Conservation (phyloP, 2,888 invertebrate genomes). For the Dicycla oo region DNA sequence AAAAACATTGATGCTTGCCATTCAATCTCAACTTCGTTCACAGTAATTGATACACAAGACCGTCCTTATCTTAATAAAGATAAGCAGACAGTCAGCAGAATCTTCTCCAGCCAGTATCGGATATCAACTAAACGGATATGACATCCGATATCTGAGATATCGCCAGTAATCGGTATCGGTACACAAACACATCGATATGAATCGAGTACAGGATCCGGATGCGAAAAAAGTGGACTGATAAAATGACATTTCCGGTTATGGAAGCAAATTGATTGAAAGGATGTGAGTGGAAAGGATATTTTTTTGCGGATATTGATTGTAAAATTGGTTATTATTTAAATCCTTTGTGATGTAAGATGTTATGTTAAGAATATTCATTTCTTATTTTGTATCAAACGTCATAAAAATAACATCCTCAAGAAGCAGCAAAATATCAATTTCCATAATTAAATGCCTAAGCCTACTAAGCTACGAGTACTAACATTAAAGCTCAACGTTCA, state of each 20-base stretch:
- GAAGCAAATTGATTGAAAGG: constrained; percentile 52
- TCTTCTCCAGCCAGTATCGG: constrained; percentile 60
- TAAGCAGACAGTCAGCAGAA: constrained; percentile 46
- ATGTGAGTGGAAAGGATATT: constrained; percentile 38
- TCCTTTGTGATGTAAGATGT: neutral
- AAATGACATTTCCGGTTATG: constrained; percentile 72
- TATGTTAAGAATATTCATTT: constrained; percentile 4
- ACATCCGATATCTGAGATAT: constrained; percentile 71
- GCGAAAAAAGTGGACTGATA: constrained; percentile 73
- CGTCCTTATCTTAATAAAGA: constrained; percentile 22
- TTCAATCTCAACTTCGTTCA: constrained; percentile 46
- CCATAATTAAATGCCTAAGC: constrained; percentile 19
- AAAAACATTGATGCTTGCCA: neutral
- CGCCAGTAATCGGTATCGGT: constrained; percentile 45
- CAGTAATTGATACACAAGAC: constrained; percentile 41
- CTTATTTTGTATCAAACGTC: neutral
- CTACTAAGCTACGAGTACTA: too few species aligned
- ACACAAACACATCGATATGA: constrained; percentile 54
- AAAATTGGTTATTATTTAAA: constrained; percentile 1
- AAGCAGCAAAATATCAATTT: constrained; percentile 13
- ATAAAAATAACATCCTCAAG: neutral
- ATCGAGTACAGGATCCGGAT: constrained; percentile 68
- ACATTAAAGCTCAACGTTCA: constrained; percentile 30
- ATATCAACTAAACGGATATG: constrained; percentile 76
- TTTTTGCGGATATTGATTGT: constrained; percentile 19